Conservation (phyloP, 2,113 vertebrate genomes). For the Perccottus glenii region DNA sequence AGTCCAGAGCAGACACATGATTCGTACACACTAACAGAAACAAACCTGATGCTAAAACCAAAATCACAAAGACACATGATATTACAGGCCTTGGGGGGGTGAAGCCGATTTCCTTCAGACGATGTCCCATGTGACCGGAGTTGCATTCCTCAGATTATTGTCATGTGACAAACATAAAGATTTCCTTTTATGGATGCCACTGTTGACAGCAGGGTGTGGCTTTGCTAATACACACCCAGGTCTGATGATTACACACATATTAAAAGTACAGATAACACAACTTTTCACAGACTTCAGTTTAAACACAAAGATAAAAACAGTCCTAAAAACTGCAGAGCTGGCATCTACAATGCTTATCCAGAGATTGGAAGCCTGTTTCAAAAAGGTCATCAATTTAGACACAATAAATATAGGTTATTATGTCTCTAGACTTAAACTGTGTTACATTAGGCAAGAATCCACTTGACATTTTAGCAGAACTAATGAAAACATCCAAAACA, state of each 20-base stretch:
- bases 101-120: conserved; percentile 80
- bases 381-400: too few relatives aligned
- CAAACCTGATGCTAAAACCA: neutral
- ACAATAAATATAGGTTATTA: neutral
- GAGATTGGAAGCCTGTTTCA: too few relatives aligned
- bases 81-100: conserved; percentile 44
- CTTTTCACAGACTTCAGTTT: conserved; percentile 27
- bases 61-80: neutral
- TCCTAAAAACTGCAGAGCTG: conserved; percentile 1
- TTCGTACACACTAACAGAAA: neutral
- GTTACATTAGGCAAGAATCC: too few relatives aligned
- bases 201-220: conserved; percentile 73
- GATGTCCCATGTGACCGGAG: conserved; percentile 77
- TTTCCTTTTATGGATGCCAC: conserved; percentile 83
- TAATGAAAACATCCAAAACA: neutral
- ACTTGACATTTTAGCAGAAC: neutral
- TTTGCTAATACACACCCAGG: conserved; percentile 56
- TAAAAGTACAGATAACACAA: conserved; percentile 30
- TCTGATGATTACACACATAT: conserved; percentile 34
- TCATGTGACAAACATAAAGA: conserved; percentile 86
- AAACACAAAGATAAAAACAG: conserved; percentile 5
- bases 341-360: neutral
- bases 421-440: neutral
- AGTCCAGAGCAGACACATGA: neutral
- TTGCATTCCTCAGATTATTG: conserved; percentile 82